Percentiles rank a stretch among this genome's conserved stretches.
phyloP scores from a whole-genome alignment of 2,113 vertebrate genomes.

The Vicugna pacos region DNA sequence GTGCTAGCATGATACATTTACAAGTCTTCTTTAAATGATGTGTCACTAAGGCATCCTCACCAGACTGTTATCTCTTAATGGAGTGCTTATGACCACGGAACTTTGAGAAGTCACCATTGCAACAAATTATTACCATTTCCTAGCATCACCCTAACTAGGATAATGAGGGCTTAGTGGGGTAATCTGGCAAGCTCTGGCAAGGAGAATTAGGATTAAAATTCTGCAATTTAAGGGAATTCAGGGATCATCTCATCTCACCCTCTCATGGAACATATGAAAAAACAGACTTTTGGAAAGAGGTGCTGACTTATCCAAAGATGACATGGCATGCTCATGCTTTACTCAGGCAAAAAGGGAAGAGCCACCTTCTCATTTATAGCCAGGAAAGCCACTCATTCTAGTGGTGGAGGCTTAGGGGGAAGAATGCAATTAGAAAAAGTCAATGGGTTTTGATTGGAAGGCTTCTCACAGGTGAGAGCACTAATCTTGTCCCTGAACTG shows the following conservation, averaged over 20 bases:
- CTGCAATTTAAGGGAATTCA: neutral
- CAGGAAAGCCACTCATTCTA: neutral
- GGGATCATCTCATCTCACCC: neutral
- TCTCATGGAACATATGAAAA: constrained; percentile 42
- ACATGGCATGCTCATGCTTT: neutral
- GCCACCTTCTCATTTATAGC: neutral
- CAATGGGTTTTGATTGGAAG: neutral
- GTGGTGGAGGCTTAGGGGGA: neutral
- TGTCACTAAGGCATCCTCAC: neutral
- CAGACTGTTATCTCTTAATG: neutral
- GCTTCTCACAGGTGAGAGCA: neutral
- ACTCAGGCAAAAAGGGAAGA: neutral
- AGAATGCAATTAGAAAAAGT: neutral
- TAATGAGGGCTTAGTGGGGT: neutral
- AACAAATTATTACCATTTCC: neutral
- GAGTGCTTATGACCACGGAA: neutral
- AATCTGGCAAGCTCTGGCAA: neutral
- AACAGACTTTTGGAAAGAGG: neutral
- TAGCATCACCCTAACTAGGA: constrained; percentile 25
- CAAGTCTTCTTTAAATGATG: neutral
- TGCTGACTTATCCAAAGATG: neutral
- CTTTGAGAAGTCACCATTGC: neutral
- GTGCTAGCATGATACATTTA: neutral
- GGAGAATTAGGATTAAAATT: neutral
- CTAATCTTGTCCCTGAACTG: neutral